Base-by-base conservation (phyloP, 2,888 invertebrate genomes). In the Reticulitermes lucifugus region DNA sequence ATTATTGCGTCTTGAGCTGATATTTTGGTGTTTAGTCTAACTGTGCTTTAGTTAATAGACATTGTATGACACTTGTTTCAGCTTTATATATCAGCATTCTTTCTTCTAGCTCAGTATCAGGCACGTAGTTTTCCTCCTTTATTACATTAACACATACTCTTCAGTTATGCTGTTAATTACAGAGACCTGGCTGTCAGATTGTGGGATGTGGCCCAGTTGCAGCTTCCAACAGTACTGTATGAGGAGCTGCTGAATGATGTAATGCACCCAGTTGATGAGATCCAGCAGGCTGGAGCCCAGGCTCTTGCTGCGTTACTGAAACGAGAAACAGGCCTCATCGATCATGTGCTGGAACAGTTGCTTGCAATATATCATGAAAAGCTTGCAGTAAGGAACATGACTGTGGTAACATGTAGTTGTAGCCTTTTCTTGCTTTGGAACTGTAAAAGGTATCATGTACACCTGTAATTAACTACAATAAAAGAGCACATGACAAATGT, bases 241-340 rank as follows among this genome's bases (percentile, higher is more conserved):
- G 91, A 92, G 79, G 92, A 93, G 88, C 89, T 96, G 86, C 92
- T 96, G 88, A 90, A 90, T 35, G 96, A 97, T 90, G 92, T 96
- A 70, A 95, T 95, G 88, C 97, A 98, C 91, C 94, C 96, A 0
- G 95, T 96, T 80, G 94, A 96, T 88, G 94, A 95, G 83, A 94
- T 98, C 83, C 96, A 98, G 90, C 94, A 94, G 87, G 95, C 98
- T 2, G 96, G 97, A 0, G 96, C 98, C 0, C 92, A 93, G 86
- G 96, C 98, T 12, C 91, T 98, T 83, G 96, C 96, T 0, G 92
- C 94, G 79, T 92, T 96, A 1, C 91, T 96, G 55, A 91, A 91
- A 71, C 90, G 92, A 14, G 93, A 95, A 88, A 90, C 91, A 0
- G 90, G 91, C 5, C 89, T 94, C 83, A 92, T 94, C 75, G 91